Evolutionary conservation across 1,140 invertebrate species (phyloP).

Genomic region (Spodoptera frugiperda): DNA sequence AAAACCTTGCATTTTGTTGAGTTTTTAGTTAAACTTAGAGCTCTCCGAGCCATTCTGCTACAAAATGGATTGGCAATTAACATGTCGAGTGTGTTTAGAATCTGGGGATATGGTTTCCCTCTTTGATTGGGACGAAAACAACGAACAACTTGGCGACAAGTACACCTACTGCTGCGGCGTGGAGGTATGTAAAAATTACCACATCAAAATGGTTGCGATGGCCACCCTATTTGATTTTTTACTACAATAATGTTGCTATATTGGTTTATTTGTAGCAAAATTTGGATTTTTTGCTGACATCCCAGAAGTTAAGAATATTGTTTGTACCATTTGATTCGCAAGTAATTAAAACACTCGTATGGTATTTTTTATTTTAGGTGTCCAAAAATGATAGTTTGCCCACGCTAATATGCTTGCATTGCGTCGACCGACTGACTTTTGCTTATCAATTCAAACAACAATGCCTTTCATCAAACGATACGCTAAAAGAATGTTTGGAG

Average conservation of each 20-base stretch:
- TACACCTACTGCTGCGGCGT: conserved; percentile 86
- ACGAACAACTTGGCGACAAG: conserved; percentile 87
- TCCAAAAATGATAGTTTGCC: conserved; percentile 81
- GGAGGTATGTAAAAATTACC: conserved; percentile 84
- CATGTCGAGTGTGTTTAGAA: conserved; percentile 87
- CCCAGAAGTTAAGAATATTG: conserved; percentile 65
- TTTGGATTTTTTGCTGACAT: conserved; percentile 82
- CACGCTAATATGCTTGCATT: conserved; percentile 83
- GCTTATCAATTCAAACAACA: conserved; percentile 85
- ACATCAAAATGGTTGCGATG: conserved; percentile 85
- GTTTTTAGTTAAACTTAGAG: conserved; percentile 47
- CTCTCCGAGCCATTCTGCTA: conserved; percentile 37
- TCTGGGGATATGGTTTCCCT: conserved; percentile 86
- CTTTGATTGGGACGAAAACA: conserved; percentile 86
- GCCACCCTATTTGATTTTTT: conserved; percentile 83
- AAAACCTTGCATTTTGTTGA: conserved; percentile 48
- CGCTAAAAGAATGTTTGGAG: conserved; percentile 82
- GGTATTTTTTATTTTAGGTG: conserved; percentile 72
- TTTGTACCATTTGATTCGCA: conserved; percentile 40
- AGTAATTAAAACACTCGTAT: conserved; percentile 25
- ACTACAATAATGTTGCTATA: conserved; percentile 84
- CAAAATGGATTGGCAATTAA: conserved; percentile 87
- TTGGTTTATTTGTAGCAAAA: conserved; percentile 72
- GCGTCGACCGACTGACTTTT: conserved; percentile 82
- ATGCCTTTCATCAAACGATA: conserved; percentile 82